Evolutionary conservation across 2,888 invertebrate genomes (phyloP), one percentile per base, ranked within the genome.

Genomic region (Horisme vitalbata): DNA sequence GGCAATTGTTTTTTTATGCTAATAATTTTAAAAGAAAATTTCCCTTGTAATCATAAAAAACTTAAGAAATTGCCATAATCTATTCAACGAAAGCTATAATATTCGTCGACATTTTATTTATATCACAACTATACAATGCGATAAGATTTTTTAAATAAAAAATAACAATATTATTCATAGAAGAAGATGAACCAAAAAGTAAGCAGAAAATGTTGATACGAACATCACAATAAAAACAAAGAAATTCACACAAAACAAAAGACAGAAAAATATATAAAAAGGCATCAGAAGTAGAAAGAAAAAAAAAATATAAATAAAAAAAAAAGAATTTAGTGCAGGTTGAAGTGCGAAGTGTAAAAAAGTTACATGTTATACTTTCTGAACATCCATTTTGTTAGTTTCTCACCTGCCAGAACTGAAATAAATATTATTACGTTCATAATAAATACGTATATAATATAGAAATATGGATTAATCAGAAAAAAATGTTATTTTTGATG

Each of bases 351-450:
- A 38, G 36, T 43, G 27, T 28, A 38, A 38, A 47, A 34, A 47
- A 36, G 32, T 48, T 8, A 37, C 10, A 38, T 37, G 20, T 47
- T 10, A 52, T 45, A 45, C 38, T 45, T 52, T 52, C 33, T 45
- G 12, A 61, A 52, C 52, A 57, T 52, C 61, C 52, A 45, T 56
- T n/a, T 47, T 38, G 60, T 61, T 62, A 64, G 48, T 59, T 59
- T 52, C 66, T 75, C 70, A 77, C 73, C 78, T 75, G 72, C 50
- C 51, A 68, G 26, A 35, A 75, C 79, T 79, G 79, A 66, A 78
- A 79, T 55, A 75, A 71, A 76, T 23, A 65, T 45, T 18, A 50
- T 50, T 48, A 46, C 50, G 50, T 41, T 43, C 30, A 37, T 4
- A 34, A 33, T 33, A 20, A 33, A 18, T 34, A 31, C 6, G 8